These are phyloP conservation scores for Ephestia elutella DNA, from an alignment of 1,140 invertebrate genomes.

Conservation along the genomic window DNA sequence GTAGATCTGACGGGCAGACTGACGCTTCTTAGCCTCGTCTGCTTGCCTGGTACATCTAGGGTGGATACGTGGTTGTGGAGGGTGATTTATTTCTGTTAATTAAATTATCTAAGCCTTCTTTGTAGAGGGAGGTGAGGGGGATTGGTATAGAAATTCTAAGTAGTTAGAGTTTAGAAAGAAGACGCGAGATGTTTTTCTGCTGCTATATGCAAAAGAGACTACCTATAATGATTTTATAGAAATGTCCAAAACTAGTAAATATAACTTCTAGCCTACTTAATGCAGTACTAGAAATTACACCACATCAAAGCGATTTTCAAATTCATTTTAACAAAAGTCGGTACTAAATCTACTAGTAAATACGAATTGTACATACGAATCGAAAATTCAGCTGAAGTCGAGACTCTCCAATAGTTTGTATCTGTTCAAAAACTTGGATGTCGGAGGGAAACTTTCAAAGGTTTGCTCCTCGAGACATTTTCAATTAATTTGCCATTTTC, in stretches of 20 bases:
- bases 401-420: background rate
- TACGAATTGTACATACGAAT: background rate
- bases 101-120: constrained; percentile 11
- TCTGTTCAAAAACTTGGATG: background rate
- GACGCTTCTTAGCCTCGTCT: constrained; percentile 51
- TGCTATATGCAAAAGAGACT: too few species aligned
- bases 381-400: background rate
- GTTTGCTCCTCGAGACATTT: background rate
- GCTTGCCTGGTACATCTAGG: constrained; percentile 36
- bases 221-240: too few species aligned
- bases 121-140: background rate
- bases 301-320: too few species aligned
- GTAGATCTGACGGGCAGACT: constrained; percentile 57
- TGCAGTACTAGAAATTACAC: too few species aligned
- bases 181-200: too few species aligned
- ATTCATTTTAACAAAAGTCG: too few species aligned
- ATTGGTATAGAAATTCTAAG: too few species aligned
- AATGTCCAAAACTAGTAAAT: too few species aligned
- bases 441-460: background rate
- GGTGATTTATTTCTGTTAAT: constrained; percentile 24
- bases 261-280: too few species aligned
- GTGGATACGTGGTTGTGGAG: constrained; percentile 19
- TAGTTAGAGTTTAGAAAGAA: too few species aligned
- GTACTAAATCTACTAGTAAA: too few species aligned
- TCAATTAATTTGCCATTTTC: background rate